Conservation (phyloP, 2,797 vertebrate species). For the Lepilemur septentrionalis region DNA sequence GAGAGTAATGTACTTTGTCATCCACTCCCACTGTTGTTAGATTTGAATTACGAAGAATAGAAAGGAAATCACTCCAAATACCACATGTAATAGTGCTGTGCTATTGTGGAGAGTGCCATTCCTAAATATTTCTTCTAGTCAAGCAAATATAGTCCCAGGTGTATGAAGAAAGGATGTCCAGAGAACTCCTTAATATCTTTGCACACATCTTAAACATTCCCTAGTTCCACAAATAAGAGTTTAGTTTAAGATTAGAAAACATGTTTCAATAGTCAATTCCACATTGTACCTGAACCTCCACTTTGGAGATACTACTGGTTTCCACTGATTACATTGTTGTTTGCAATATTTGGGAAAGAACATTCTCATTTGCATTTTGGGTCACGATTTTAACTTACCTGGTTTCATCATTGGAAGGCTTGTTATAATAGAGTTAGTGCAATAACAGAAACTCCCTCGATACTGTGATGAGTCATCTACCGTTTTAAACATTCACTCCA, state of each 20-base stretch:
- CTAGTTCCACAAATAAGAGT: not conserved
- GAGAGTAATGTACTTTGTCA: not conserved
- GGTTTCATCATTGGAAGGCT: not conserved
- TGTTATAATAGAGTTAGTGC: not conserved
- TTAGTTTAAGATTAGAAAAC: not conserved
- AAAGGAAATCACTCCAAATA: not conserved
- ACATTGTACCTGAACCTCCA: too few species aligned
- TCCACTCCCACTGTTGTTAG: not conserved
- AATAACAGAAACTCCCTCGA: not conserved
- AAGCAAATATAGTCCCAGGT: too few species aligned
- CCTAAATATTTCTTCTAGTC: not conserved
- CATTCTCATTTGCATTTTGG: not conserved
- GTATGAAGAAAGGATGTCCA: not conserved
- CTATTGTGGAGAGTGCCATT: not conserved
- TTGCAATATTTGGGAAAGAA: not conserved
- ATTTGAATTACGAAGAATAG: not conserved
- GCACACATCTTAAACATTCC: not conserved
- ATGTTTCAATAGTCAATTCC: not conserved
- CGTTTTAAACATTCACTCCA: not conserved
- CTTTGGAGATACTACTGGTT: not conserved
- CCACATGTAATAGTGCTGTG: fast-evolving
- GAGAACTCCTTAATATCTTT: not conserved
- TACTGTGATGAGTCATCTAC: not conserved
- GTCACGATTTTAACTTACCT: not conserved
- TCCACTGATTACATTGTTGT: not conserved